These are phyloP conservation scores for Congeria kusceri DNA, from an alignment of 2,888 invertebrate species.

Conservation along the genomic window DNA sequence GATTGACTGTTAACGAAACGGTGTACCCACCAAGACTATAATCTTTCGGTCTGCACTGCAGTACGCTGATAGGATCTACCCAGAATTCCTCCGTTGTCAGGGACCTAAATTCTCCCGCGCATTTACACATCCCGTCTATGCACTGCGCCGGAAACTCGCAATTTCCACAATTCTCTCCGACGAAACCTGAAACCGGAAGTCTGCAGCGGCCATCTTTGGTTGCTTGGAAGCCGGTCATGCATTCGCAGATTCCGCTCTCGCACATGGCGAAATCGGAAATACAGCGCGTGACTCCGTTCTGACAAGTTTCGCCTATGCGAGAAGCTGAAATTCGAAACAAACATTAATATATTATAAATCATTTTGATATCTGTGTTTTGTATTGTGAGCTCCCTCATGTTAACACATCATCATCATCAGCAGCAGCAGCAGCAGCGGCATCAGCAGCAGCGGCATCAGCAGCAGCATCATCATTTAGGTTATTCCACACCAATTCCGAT, in stretches of 20 bases:
- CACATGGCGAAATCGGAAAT: constrained; percentile 67
- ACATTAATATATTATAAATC: too few relatives aligned
- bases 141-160: constrained; percentile 70
- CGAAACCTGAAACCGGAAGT: constrained; percentile 61
- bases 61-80: constrained; percentile 63
- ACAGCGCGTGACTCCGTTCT: constrained; percentile 51
- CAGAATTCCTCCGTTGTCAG: constrained; percentile 69
- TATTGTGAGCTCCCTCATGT: too few relatives aligned
- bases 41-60: constrained; percentile 61
- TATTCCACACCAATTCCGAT: too few relatives aligned
- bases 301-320: constrained; percentile 61
- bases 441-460: too few relatives aligned
- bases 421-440: too few relatives aligned
- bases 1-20: neutral
- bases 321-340: constrained; percentile 48
- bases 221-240: constrained; percentile 56
- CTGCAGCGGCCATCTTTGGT: constrained; percentile 71
- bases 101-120: constrained; percentile 58
- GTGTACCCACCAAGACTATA: constrained; percentile 35
- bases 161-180: constrained; percentile 62
- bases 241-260: constrained; percentile 56
- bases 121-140: constrained; percentile 59
- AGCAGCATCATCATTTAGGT: too few relatives aligned
- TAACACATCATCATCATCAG: too few relatives aligned
- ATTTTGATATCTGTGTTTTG: too few relatives aligned